Percentiles rank a stretch among this genome's conserved stretches.
phyloP scores from a whole-genome alignment of 2,113 vertebrate genomes.

The Eptatretus burgeri region DNA sequence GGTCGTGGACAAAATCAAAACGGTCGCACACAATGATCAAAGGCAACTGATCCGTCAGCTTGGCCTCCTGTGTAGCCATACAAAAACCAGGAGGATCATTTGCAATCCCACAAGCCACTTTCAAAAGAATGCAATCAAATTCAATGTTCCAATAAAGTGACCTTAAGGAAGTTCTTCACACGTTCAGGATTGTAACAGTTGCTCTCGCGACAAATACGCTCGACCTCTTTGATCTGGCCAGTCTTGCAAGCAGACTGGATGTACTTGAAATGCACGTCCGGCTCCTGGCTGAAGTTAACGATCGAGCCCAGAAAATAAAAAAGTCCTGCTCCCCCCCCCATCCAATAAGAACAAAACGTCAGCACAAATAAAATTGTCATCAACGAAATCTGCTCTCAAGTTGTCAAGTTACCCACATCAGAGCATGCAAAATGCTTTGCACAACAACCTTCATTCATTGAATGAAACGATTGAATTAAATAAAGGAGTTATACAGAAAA shows the following conservation, averaged over 20 bases:
- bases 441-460: too few species aligned
- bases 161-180: conserved; percentile 78
- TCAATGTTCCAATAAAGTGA: conserved; percentile 9
- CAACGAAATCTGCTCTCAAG: neutral
- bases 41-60: conserved; percentile 64
- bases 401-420: too few species aligned
- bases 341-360: neutral
- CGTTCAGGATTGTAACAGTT: conserved; percentile 56
- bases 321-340: conserved; percentile 27
- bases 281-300: conserved; percentile 79
- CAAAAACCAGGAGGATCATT: too few species aligned
- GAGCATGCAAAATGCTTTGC: too few species aligned
- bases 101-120: neutral
- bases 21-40: conserved; percentile 67
- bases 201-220: conserved; percentile 61
- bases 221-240: conserved; percentile 77
- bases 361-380: neutral
- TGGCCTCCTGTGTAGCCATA: conserved; percentile 30
- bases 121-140: neutral
- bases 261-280: conserved; percentile 68
- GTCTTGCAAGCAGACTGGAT: conserved; percentile 72
- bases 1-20: conserved; percentile 63
- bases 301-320: conserved; percentile 80
- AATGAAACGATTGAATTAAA: too few species aligned
- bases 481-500: too few species aligned